phyloP scores from a whole-genome alignment of 1,140 invertebrate genomes.

The Psix sp. region DNA sequence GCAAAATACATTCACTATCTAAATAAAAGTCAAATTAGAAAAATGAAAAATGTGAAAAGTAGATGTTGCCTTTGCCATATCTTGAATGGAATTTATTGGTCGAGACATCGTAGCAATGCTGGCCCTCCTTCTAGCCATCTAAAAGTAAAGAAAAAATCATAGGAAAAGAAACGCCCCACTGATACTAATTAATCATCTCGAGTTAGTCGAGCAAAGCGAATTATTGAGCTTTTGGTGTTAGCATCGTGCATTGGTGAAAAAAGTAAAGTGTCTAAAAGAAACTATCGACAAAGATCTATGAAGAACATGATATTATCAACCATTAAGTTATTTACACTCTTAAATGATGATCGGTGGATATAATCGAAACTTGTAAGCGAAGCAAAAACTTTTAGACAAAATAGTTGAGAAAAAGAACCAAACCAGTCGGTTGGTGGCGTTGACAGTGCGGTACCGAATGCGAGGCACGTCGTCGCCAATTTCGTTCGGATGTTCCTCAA shows the following conservation, averaged over 20 bases:
- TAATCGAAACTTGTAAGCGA: too few relatives aligned
- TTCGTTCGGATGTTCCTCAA: conserved; percentile 70
- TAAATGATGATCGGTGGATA: too few relatives aligned
- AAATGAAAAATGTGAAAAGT: conserved; percentile 7
- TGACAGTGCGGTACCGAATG: conserved; percentile 67
- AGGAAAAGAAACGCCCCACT: too few relatives aligned
- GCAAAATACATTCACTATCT: neutral
- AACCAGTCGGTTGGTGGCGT: conserved; percentile 74
- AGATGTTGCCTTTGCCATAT: conserved; percentile 70
- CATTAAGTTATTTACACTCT: too few relatives aligned
- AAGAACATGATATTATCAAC: too few relatives aligned
- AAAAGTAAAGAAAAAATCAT: conserved; percentile 61
- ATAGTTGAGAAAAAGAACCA: conserved; percentile 45
- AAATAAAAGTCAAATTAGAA: neutral
- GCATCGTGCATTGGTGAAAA: too few relatives aligned
- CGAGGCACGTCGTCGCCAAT: conserved; percentile 70
- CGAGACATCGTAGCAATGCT: conserved; percentile 75
- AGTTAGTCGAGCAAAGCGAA: too few relatives aligned
- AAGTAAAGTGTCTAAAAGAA: too few relatives aligned
- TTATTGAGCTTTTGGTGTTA: too few relatives aligned
- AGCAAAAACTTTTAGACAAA: conserved; percentile 4
- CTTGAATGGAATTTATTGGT: conserved; percentile 66
- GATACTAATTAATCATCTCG: too few relatives aligned
- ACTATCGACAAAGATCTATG: too few relatives aligned
- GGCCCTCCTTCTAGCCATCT: conserved; percentile 75